Evolutionary conservation across 2,888 invertebrate species (phyloP).

Genomic region (Strigamia transsilvanica): DNA sequence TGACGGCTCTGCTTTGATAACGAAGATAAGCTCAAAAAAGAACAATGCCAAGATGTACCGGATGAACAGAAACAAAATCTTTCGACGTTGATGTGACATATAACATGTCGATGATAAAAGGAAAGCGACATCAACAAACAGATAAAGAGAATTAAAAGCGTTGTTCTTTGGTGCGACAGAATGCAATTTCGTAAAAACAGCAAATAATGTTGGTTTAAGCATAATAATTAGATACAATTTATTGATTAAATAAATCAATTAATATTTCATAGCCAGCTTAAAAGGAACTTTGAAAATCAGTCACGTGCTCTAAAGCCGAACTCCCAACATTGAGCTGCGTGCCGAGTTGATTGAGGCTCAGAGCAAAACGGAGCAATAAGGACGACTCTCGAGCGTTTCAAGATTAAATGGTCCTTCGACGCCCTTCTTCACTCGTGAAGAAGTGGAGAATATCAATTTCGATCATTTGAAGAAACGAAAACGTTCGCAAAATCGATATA

Average conservation of each 20-base stretch:
- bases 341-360: conserved; percentile 26
- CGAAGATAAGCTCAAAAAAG: no score
- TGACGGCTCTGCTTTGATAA: no score
- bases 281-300: conserved; percentile 27
- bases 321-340: background rate
- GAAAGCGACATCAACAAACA: no score
- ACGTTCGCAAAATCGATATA: no score
- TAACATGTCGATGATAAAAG: no score
- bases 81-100: no score
- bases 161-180: no score
- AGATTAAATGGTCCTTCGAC: conserved; percentile 36
- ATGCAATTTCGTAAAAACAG: background rate
- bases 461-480: conserved; percentile 17
- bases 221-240: background rate
- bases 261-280: background rate
- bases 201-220: background rate
- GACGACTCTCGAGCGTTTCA: background rate
- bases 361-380: conserved; percentile 42
- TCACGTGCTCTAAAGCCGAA: conserved; percentile 26
- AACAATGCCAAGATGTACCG: no score
- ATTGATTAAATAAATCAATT: conserved; percentile 22
- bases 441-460: conserved; percentile 33
- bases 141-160: no score
- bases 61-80: no score
- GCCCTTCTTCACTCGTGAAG: conserved; percentile 12